Conservation (phyloP, 2,888 invertebrate genomes). For the Lacanobia wlatinum region DNA sequence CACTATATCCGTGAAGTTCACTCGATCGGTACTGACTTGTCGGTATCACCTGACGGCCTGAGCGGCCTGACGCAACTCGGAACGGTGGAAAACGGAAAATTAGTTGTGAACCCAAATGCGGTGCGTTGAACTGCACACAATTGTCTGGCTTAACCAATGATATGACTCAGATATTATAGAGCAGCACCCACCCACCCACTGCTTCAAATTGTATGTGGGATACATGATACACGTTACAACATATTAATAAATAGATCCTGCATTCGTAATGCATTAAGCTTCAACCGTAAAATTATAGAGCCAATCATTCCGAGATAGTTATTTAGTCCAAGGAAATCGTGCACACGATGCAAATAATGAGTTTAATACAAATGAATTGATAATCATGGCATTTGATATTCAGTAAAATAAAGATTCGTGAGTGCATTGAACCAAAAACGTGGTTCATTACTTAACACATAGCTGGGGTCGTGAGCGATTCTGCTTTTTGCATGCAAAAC, state of each 20-base stretch:
- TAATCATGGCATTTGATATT: constrained; percentile 82
- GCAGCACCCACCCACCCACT: constrained; percentile 69
- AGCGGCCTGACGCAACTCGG: constrained; percentile 74
- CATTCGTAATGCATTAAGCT: constrained; percentile 62
- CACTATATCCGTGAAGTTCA: constrained; percentile 44
- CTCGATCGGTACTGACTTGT: constrained; percentile 53
- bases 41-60: constrained; percentile 67
- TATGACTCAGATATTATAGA: constrained; percentile 72
- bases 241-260: constrained; percentile 63
- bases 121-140: constrained; percentile 82
- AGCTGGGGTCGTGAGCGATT: constrained; percentile 82
- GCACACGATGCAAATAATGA: constrained; percentile 78
- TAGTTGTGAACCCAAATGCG: constrained; percentile 77
- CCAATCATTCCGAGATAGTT: constrained; percentile 54
- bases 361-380: constrained; percentile 81
- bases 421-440: constrained; percentile 90
- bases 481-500: constrained; percentile 82
- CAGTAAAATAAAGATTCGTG: constrained; percentile 85
- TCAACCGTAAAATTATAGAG: constrained; percentile 58
- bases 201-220: constrained; percentile 65
- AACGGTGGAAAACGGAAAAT: constrained; percentile 87
- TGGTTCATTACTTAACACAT: constrained; percentile 87
- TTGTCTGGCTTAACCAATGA: constrained; percentile 74
- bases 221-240: constrained; percentile 54
- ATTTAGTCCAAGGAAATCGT: constrained; percentile 71